Conservation (phyloP, 1,140 invertebrate genomes). For the Pemphigus obesinymphae region DNA sequence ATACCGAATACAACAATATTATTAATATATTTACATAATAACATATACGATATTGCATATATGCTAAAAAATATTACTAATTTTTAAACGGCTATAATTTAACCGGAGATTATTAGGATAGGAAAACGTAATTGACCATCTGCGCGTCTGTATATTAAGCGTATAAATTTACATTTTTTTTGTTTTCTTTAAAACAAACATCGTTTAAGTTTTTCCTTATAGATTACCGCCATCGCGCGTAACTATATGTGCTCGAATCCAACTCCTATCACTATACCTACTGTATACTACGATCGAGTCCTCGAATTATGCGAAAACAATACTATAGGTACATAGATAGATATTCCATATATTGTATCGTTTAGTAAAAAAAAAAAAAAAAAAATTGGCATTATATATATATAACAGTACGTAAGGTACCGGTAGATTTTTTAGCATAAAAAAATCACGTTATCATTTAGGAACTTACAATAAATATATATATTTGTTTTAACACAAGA, state of each 20-base stretch:
- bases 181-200: conserved; percentile 8
- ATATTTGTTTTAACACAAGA: too few relatives aligned
- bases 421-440: too few relatives aligned
- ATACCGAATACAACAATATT: background rate
- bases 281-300: too few relatives aligned
- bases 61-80: background rate
- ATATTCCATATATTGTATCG: too few relatives aligned
- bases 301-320: too few relatives aligned
- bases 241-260: background rate
- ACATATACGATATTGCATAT: conserved; percentile 1
- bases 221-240: background rate
- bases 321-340: too few relatives aligned
- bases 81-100: conserved; percentile 16
- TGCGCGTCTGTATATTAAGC: background rate
- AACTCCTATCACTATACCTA: too few relatives aligned
- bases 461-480: too few relatives aligned
- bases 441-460: too few relatives aligned
- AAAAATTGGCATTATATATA: too few relatives aligned
- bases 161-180: conserved; percentile 7
- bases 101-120: background rate
- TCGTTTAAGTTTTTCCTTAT: background rate
- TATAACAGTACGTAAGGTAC: too few relatives aligned
- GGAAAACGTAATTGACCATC: conserved; percentile 20
- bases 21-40: background rate
- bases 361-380: too few relatives aligned